Conservation (phyloP, 2,797 vertebrate genomes). For the Takifugu ocellatus region DNA sequence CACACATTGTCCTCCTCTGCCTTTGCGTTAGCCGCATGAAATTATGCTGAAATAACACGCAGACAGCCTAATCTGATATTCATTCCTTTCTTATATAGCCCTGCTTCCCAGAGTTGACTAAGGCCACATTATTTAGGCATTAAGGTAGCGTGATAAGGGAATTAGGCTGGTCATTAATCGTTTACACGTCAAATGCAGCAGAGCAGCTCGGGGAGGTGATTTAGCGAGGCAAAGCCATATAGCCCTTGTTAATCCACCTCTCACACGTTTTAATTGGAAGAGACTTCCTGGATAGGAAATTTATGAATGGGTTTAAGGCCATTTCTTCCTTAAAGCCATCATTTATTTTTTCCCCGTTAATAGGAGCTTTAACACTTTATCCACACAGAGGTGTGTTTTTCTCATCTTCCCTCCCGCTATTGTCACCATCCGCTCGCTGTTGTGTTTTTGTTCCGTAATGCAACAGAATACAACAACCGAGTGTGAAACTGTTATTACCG, state of each 20-base stretch:
- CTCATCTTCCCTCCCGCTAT: constrained; percentile 57
- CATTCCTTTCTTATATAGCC: constrained; percentile 71
- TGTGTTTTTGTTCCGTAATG: constrained; percentile 23
- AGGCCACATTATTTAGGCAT: constrained; percentile 80
- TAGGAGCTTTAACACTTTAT: constrained; percentile 72
- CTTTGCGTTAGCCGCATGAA: constrained; percentile 48
- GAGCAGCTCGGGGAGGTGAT: constrained; percentile 78
- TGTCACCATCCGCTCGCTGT: constrained; percentile 52
- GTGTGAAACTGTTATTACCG: constrained; percentile 33
- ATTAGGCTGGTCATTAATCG: constrained; percentile 82
- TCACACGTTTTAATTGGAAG: constrained; percentile 81
- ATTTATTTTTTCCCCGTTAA: constrained; percentile 75
- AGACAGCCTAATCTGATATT: constrained; percentile 73
- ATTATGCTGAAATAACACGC: constrained; percentile 65
- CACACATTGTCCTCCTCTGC: constrained; percentile 19
- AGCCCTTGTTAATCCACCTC: constrained; percentile 80
- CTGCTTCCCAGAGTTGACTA: constrained; percentile 76
- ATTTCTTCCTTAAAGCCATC: constrained; percentile 75
- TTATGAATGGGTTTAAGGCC: constrained; percentile 79
- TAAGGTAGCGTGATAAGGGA: constrained; percentile 79
- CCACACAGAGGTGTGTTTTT: constrained; percentile 65
- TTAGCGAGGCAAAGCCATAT: constrained; percentile 77
- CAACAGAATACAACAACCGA: constrained; percentile 15
- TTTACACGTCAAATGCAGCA: constrained; percentile 78
- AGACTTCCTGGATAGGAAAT: constrained; percentile 75